These are phyloP conservation scores for Probosciger aterrimus DNA, from an alignment of 2,113 vertebrate species.

Conservation along the genomic window DNA sequence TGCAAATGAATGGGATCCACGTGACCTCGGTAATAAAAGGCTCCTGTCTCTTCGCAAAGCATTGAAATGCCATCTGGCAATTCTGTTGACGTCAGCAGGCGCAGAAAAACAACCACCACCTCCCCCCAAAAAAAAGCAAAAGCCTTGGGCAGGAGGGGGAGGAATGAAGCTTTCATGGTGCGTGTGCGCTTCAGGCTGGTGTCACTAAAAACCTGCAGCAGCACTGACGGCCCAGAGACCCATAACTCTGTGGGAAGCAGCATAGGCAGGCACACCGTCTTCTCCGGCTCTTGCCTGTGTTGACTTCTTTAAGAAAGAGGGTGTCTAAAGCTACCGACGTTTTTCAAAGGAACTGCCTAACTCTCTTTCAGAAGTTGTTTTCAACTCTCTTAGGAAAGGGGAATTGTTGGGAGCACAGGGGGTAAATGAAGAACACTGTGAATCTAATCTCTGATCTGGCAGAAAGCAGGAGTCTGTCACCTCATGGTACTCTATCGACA, in stretches of 20 bases:
- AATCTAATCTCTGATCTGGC: background rate
- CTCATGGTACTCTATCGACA: background rate
- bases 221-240: background rate
- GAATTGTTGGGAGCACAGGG: accelerated
- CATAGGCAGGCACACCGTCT: accelerated
- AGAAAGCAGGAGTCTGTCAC: background rate
- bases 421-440: background rate
- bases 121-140: slow-evolving; percentile 41
- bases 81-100: slow-evolving; percentile 77
- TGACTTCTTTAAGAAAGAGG: background rate
- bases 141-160: slow-evolving; percentile 22
- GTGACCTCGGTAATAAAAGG: slow-evolving; percentile 74
- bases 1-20: slow-evolving; percentile 67
- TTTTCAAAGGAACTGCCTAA: background rate
- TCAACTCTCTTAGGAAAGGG: background rate
- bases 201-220: background rate
- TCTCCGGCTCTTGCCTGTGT: background rate
- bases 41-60: slow-evolving; percentile 75
- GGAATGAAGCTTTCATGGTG: background rate
- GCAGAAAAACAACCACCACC: slow-evolving; percentile 71
- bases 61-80: slow-evolving; percentile 78
- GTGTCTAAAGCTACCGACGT: background rate
- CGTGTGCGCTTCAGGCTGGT: background rate
- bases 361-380: background rate
- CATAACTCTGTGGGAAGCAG: background rate